Evolutionary conservation across 1,140 invertebrate species (phyloP).

Genomic region (Campoletis sonorensis): DNA sequence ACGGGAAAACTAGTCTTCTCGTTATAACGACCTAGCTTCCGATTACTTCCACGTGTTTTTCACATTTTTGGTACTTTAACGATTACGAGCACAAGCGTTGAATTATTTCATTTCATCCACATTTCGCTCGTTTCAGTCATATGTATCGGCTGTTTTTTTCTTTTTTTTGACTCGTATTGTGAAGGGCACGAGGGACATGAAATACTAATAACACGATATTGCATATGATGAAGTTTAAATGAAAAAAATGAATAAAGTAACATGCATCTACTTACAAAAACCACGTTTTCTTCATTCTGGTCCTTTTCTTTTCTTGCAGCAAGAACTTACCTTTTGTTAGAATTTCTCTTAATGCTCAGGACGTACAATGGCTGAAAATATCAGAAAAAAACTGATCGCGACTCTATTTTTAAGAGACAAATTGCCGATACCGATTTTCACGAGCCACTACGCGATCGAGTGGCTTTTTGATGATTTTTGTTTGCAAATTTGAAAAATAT

Average conservation of each 20-base stretch:
- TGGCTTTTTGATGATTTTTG: conserved; percentile 1
- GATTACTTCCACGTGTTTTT: conserved; percentile 6
- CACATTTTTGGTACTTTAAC: neutral
- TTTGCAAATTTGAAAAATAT: neutral
- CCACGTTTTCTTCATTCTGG: conserved; percentile 1
- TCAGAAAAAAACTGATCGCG: neutral
- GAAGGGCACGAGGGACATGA: too few species aligned
- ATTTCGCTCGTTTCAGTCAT: neutral
- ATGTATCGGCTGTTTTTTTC: too few species aligned
- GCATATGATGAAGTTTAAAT: neutral
- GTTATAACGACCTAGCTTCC: neutral
- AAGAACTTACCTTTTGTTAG: neutral
- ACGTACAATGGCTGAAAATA: neutral
- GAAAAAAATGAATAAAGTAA: neutral
- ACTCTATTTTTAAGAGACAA: neutral
- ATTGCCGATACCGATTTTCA: conserved; percentile 25
- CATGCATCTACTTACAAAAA: conserved; percentile 25
- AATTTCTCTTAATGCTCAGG: neutral
- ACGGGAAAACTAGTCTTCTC: conserved; percentile 28
- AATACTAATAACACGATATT: neutral
- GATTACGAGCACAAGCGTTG: neutral
- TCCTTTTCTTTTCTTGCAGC: neutral
- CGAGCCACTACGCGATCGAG: neutral
- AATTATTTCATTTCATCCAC: conserved; percentile 3
- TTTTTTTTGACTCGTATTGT: too few species aligned